Evolutionary conservation across 2,888 invertebrate species (phyloP).

Genomic region (Drosophila nigricruria): DNA sequence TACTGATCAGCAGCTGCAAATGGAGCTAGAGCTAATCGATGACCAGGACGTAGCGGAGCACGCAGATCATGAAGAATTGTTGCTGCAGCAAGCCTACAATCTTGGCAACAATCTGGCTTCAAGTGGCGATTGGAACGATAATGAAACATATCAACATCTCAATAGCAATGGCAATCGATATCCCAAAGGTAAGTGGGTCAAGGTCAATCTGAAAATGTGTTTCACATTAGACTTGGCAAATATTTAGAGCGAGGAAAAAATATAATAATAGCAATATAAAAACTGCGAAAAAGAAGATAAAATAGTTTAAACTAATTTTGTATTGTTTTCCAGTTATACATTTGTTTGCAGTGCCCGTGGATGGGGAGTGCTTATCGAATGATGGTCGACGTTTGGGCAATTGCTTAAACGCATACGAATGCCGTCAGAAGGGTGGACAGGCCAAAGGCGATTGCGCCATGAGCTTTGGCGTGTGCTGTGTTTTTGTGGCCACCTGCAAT

Average conservation of each 20-base stretch:
- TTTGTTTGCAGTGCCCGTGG: conserved; percentile 93
- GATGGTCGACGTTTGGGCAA: conserved; percentile 90
- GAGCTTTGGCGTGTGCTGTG: conserved; percentile 94
- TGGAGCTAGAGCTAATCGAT: conserved; percentile 24
- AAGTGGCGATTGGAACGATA: conserved; percentile 17
- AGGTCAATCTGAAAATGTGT: not conserved
- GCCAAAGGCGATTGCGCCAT: conserved; percentile 92
- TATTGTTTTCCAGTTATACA: conserved; percentile 89
- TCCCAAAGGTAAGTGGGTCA: conserved; percentile 50
- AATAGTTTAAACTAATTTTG: too few relatives aligned
- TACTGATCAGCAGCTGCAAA: conserved; percentile 29
- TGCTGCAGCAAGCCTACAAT: conserved; percentile 28
- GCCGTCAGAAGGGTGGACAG: conserved; percentile 89
- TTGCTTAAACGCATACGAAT: conserved; percentile 94
- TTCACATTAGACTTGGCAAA: not conserved
- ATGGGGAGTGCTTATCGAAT: conserved; percentile 91
- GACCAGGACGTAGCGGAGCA: conserved; percentile 31
- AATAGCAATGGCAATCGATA: conserved; percentile 24
- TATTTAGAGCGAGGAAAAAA: not conserved
- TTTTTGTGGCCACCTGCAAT: conserved; percentile 91
- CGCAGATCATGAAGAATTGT: conserved; percentile 24
- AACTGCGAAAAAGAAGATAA: too few relatives aligned
- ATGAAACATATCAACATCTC: conserved; percentile 12
- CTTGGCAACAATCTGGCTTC: conserved; percentile 5
- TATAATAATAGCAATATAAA: not conserved